Evolutionary conservation across 2,797 vertebrate species (phyloP), one percentile per base, ranked within the genome.

Genomic region (Bradypus variegatus): DNA sequence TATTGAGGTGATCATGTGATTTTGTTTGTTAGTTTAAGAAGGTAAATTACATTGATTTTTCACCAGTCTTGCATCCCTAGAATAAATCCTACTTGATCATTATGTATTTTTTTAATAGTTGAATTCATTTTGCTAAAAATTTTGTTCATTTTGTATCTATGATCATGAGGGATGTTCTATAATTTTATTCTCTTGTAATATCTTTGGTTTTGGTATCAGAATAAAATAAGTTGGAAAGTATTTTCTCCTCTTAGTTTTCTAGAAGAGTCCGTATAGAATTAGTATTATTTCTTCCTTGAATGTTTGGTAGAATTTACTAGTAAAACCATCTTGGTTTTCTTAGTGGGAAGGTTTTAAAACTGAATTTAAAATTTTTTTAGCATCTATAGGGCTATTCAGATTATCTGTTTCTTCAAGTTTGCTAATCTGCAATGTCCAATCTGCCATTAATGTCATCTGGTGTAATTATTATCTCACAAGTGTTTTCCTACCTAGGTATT

Each of bases 371-470:
- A 4, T 45, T 58, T 53, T 48, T 31, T 58, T 2, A 15, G 25
- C 21, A 45, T 55, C 13, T 15, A 0, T 0, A 62, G 15, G 36
- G 15, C 36, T 72, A 2, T 16, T 65, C 2, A 5, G 25, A 1
- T 53, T 9, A 7, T 18, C n/a, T 14, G 0, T 83, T 23, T 31
- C 36, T 70, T 76, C n/a, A 3, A 5, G 48, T 7, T 60, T 11
- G 0, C n/a, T 86, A 4, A 14, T 8, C 31, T 70, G 41, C 14
- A 2, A 0, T 29, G 12, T 36, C 67, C 50, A 2, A 10, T 23
- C 48, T 72, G 31, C 65, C 75, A 1, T 41, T 50, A 23, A 6
- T n/a, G 15, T 19, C 55, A 25, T 58, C 38, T 25, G 18, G 29
- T 69, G 15, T 45, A 21, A 53, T n/a, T 16, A 38, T 75, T 9